These are phyloP conservation scores for Poecile montanus DNA, from an alignment of 2,797 vertebrate species.

Conservation along the genomic window DNA sequence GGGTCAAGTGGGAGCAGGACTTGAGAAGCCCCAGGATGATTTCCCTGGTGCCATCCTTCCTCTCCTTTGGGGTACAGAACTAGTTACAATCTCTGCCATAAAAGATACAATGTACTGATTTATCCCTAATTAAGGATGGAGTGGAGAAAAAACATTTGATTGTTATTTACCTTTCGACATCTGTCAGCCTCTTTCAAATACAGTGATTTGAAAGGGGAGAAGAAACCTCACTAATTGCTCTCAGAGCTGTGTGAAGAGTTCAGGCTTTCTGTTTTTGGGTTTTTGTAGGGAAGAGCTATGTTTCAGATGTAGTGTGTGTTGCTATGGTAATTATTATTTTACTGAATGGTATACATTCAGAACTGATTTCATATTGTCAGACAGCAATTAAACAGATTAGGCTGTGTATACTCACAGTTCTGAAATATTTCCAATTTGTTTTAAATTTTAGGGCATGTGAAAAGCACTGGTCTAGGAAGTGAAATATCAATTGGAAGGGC, in stretches of 20 bases:
- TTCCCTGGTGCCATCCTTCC: not conserved
- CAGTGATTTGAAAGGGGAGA: slow-evolving; percentile 49
- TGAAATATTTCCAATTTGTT: slow-evolving; percentile 42
- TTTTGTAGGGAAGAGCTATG: slow-evolving; percentile 44
- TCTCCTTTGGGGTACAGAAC: not conserved
- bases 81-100: not conserved
- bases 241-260: slow-evolving; percentile 52
- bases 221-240: slow-evolving; percentile 63
- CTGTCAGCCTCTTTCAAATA: slow-evolving; percentile 42
- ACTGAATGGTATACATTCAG: slow-evolving; percentile 67
- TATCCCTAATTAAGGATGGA: slow-evolving; percentile 45
- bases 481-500: not conserved
- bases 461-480: not conserved
- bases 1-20: not conserved
- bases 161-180: slow-evolving; percentile 65
- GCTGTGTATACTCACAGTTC: slow-evolving; percentile 44
- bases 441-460: slow-evolving; percentile 26
- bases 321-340: slow-evolving; percentile 79
- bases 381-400: slow-evolving; percentile 72
- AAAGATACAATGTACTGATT: slow-evolving; percentile 38
- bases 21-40: not conserved
- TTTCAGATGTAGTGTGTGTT: slow-evolving; percentile 66
- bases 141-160: slow-evolving; percentile 22
- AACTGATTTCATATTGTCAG: slow-evolving; percentile 69
- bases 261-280: slow-evolving; percentile 43